Conservation (phyloP, 2,113 vertebrate genomes). For the Nothoprocta perdicaria region DNA sequence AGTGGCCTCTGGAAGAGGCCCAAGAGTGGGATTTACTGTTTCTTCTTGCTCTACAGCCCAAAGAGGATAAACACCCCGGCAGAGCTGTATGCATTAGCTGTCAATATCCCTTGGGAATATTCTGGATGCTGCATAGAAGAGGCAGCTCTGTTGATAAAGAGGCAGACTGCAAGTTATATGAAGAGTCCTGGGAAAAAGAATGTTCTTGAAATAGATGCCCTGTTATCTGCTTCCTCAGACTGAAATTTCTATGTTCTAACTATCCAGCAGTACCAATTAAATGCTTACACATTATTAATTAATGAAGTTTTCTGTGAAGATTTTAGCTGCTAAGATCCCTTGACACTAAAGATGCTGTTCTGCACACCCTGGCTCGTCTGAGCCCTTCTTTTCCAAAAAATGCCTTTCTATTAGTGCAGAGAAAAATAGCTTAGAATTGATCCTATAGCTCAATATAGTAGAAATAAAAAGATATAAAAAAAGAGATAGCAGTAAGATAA, state of each 20-base stretch:
- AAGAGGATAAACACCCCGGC: neutral
- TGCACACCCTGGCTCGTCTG: neutral
- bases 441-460: neutral
- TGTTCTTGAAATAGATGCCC: neutral
- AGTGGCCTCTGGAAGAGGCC: neutral
- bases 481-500: neutral
- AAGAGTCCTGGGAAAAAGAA: neutral
- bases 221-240: neutral
- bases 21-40: neutral
- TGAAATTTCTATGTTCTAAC: neutral
- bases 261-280: conserved; percentile 47
- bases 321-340: conserved; percentile 16
- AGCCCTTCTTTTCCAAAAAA: neutral
- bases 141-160: neutral
- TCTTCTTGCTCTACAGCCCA: neutral
- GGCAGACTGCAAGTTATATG: neutral
- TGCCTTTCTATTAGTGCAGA: neutral
- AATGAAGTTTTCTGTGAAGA: conserved; percentile 18
- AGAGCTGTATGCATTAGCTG: neutral
- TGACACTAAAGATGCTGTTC: neutral
- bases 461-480: conserved; percentile 11
- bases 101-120: neutral
- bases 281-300: conserved; percentile 48
- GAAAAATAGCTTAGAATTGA: neutral
- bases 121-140: neutral